Conservation (phyloP, 2,888 invertebrate genomes). For the Luperina nickerlii region DNA sequence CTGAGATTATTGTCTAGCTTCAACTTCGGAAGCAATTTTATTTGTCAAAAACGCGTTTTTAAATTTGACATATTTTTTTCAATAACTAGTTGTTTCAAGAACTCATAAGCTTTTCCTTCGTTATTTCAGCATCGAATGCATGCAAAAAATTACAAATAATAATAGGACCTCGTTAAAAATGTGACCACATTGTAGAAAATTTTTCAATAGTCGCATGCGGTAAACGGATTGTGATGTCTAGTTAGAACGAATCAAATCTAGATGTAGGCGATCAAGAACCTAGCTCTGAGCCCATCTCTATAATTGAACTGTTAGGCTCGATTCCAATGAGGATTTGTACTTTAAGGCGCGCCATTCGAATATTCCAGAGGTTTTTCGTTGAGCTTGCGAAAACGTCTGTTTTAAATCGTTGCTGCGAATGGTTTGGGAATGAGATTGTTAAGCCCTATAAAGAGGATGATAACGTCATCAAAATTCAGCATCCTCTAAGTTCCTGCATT, state of each 20-base stretch:
- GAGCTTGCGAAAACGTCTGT: slow-evolving; percentile 28
- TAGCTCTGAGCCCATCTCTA: slow-evolving; percentile 70
- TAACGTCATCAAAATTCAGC: neutral
- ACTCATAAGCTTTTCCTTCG: neutral
- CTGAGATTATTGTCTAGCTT: neutral
- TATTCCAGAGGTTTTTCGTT: slow-evolving; percentile 37
- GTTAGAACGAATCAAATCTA: slow-evolving; percentile 87
- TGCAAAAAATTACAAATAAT: neutral
- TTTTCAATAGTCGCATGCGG: slow-evolving; percentile 85
- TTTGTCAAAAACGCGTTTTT: neutral
- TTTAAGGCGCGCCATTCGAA: slow-evolving; percentile 52
- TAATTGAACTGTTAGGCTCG: slow-evolving; percentile 81
- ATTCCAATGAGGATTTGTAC: slow-evolving; percentile 69
- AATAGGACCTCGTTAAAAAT: slow-evolving; percentile 23
- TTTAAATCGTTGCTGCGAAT: slow-evolving; percentile 24
- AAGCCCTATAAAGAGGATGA: neutral
- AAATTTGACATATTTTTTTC: neutral
- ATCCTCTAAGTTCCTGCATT: neutral
- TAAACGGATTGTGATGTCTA: slow-evolving; percentile 86
- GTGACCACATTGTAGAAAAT: slow-evolving; percentile 76
- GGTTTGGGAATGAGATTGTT: neutral
- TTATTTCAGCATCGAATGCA: neutral
- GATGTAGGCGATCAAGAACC: slow-evolving; percentile 79
- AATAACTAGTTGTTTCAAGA: too few species aligned
- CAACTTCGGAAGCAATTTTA: neutral